phyloP scores from a whole-genome alignment of 2,113 vertebrate species.

The Astur gentilis region DNA sequence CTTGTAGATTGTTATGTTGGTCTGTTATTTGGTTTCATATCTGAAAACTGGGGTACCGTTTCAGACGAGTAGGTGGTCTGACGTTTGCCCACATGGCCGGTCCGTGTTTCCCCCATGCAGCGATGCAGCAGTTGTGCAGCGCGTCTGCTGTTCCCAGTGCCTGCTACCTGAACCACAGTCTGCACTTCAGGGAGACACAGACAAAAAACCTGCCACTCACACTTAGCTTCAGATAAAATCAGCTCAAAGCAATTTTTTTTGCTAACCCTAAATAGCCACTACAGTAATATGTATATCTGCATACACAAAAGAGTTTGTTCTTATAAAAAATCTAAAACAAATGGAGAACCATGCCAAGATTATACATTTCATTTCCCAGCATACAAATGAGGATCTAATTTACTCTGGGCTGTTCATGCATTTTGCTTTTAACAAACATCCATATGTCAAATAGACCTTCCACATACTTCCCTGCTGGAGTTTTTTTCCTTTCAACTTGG shows the following conservation, averaged over 20 bases:
- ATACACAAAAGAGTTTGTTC: constrained; percentile 28
- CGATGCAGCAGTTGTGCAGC: background rate
- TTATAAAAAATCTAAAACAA: constrained; percentile 45
- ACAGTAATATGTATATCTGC: background rate
- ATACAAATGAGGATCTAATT: constrained; percentile 60
- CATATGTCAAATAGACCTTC: constrained; percentile 66
- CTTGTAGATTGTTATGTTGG: fast-evolving
- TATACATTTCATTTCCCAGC: constrained; percentile 55
- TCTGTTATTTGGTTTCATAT: background rate
- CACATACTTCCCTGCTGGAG: constrained; percentile 54
- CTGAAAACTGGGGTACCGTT: background rate
- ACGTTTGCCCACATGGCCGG: fast-evolving
- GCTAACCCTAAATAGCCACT: background rate
- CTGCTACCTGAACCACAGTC: background rate
- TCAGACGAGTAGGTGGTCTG: background rate
- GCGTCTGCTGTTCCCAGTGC: background rate
- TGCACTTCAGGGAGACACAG: constrained; percentile 11
- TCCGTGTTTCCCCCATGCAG: background rate
- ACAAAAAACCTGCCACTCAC: constrained; percentile 44
- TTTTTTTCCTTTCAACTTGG: constrained; percentile 66
- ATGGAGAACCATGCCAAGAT: constrained; percentile 7
- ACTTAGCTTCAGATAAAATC: constrained; percentile 48
- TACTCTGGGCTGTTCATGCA: constrained; percentile 57
- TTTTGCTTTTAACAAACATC: constrained; percentile 63
- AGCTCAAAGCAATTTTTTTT: background rate